These are phyloP conservation scores for Lasioglossum morio DNA, from an alignment of 2,888 invertebrate genomes.

Conservation along the genomic window DNA sequence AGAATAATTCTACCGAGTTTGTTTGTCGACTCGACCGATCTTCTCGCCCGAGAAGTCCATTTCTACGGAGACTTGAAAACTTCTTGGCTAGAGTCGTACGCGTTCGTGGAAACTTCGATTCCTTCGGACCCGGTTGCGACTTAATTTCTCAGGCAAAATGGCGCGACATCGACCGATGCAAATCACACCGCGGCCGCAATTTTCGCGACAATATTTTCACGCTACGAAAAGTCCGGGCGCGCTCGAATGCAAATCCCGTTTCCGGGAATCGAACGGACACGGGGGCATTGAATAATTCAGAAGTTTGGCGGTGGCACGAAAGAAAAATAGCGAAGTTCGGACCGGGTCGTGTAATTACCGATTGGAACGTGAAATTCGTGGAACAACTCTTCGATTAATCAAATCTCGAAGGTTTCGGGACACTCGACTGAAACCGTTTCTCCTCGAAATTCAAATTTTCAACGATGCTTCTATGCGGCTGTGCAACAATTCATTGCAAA, in stretches of 20 bases:
- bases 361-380: background rate
- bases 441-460: background rate
- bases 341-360: background rate
- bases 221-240: background rate
- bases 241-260: conserved; percentile 22
- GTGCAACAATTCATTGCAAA: no score
- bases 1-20: background rate
- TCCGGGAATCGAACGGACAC: conserved; percentile 2
- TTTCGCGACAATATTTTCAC: background rate
- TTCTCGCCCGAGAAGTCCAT: background rate
- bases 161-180: conserved; percentile 14
- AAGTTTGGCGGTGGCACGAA: background rate
- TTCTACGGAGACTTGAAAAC: background rate
- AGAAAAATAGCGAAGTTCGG: background rate
- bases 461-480: background rate
- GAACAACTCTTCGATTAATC: background rate
- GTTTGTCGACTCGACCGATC: background rate
- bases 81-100: background rate
- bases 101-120: background rate
- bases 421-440: no score
- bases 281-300: conserved; percentile 33
- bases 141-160: conserved; percentile 1
- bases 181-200: background rate
- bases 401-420: background rate
- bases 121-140: background rate